Conservation (phyloP, 2,113 vertebrate species). For the Grantiella picta region DNA sequence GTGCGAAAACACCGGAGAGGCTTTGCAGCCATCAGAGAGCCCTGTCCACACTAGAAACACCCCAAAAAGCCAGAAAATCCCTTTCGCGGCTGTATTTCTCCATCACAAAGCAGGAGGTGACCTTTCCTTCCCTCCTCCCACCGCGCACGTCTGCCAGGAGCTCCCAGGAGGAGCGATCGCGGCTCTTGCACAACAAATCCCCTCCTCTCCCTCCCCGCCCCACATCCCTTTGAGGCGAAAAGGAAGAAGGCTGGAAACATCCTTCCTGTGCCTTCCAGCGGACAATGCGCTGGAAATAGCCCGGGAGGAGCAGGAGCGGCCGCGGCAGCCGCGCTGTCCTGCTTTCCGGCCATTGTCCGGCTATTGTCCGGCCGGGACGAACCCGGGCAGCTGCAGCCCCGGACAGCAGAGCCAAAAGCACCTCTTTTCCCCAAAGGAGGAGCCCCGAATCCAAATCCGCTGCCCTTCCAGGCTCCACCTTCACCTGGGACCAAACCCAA, state of each 20-base stretch:
- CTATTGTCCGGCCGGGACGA: not conserved
- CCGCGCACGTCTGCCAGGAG: rapidly evolving
- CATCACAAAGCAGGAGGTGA: not conserved
- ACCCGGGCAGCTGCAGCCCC: not conserved
- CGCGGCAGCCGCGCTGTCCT: not conserved
- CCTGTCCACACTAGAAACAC: rapidly evolving
- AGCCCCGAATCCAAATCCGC: not conserved
- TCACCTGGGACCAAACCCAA: rapidly evolving
- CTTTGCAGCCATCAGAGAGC: not conserved
- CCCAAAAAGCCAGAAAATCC: not conserved
- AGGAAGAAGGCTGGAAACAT: conserved; percentile 50
- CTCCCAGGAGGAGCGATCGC: not conserved
- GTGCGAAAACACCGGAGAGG: not conserved
- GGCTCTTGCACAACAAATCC: not conserved
- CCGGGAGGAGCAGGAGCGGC: not conserved
- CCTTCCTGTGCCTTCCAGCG: not conserved
- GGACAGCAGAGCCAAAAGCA: rapidly evolving
- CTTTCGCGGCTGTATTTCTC: rapidly evolving
- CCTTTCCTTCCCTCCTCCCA: not conserved
- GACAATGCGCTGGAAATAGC: conserved; percentile 49
- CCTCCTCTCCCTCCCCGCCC: not conserved
- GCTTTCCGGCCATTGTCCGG: conserved; percentile 19
- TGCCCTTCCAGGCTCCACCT: not conserved
- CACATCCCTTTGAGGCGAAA: not conserved
- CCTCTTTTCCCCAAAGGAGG: rapidly evolving